Conservation (phyloP, 2,797 vertebrate genomes). For the Clamator glandarius region DNA sequence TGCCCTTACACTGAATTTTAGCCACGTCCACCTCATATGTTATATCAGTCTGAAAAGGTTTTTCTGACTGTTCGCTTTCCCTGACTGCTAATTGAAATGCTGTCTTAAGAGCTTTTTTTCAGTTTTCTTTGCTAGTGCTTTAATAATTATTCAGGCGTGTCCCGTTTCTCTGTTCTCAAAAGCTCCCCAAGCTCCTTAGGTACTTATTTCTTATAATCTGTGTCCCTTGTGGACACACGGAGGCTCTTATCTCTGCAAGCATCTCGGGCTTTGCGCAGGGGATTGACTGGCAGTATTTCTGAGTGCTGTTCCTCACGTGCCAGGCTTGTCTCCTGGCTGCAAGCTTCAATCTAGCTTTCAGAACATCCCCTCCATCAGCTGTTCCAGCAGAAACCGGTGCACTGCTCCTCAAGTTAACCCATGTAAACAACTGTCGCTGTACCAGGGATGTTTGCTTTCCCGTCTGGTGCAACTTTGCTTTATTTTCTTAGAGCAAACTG, state of each 20-base stretch:
- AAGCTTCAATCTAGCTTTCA: background rate
- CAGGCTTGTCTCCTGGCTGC: background rate
- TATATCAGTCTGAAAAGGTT: background rate
- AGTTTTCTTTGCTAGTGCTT: background rate
- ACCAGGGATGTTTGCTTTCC: background rate
- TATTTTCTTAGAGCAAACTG: background rate
- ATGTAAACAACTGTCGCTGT: rapidly evolving
- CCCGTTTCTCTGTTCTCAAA: background rate
- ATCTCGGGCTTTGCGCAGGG: background rate
- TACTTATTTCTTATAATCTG: background rate
- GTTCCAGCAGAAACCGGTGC: background rate
- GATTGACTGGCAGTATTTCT: background rate
- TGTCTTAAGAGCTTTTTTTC: background rate
- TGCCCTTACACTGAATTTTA: background rate
- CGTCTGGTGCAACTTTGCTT: background rate
- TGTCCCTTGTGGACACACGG: rapidly evolving
- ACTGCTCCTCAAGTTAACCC: background rate
- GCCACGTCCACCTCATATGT: background rate
- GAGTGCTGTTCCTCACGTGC: background rate
- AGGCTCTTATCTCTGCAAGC: background rate
- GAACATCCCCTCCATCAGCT: background rate
- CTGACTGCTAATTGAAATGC: background rate
- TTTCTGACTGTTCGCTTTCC: background rate
- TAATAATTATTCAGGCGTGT: background rate
- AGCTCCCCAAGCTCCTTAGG: background rate